Evolutionary conservation across 2,797 vertebrate genomes (phyloP).

Genomic region (Cygnus olor): DNA sequence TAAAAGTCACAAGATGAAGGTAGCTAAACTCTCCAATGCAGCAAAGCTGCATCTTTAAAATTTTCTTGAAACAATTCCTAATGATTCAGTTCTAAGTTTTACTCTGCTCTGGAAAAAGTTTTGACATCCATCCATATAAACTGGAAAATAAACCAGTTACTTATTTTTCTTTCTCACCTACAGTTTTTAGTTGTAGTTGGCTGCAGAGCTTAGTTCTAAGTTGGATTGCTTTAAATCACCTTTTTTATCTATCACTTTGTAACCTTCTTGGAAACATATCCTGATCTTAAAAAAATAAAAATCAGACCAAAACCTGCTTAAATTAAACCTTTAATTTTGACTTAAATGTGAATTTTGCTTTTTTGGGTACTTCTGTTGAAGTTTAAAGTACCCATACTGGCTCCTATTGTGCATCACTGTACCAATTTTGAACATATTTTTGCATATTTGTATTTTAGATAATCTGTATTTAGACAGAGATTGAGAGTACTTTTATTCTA

Average conservation of each 20-base stretch:
- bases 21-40: neutral
- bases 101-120: neutral
- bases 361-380: neutral
- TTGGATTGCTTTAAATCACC: neutral
- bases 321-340: neutral
- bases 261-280: neutral
- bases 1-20: neutral
- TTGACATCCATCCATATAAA: neutral
- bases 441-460: neutral
- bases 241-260: neutral
- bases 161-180: neutral
- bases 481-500: neutral
- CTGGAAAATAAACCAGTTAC: neutral
- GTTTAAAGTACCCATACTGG: neutral
- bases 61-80: neutral
- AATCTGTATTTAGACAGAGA: slow-evolving; percentile 3
- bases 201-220: neutral
- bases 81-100: neutral
- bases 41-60: neutral
- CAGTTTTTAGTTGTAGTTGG: neutral
- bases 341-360: neutral
- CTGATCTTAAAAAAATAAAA: neutral
- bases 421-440: neutral
- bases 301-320: neutral
- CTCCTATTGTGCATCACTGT: neutral